phyloP scores from a whole-genome alignment of 2,888 invertebrate genomes.

The Thelaira solivaga region DNA sequence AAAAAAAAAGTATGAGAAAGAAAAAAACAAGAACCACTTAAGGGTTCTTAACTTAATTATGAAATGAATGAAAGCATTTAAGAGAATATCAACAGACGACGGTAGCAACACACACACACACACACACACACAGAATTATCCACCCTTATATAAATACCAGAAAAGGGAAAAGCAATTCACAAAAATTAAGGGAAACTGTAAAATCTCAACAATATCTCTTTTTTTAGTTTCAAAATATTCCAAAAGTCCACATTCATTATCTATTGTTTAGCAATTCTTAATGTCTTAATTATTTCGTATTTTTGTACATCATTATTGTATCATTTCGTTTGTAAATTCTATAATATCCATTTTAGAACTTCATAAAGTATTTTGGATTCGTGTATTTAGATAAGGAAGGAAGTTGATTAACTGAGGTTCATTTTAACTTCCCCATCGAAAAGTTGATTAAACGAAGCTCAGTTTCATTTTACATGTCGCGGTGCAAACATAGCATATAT shows the following conservation, averaged over 20 bases:
- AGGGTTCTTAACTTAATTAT: constrained; percentile 67
- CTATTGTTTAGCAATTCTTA: constrained; percentile 6
- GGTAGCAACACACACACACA: neutral
- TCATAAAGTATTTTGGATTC: too few relatives aligned
- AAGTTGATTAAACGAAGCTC: too few relatives aligned
- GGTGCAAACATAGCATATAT: too few relatives aligned
- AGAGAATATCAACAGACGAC: constrained; percentile 49
- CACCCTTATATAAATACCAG: too few relatives aligned
- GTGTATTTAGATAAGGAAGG: too few relatives aligned
- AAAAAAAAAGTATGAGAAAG: constrained; percentile 52
- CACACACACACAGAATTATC: neutral
- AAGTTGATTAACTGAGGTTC: too few relatives aligned
- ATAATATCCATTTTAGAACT: too few relatives aligned
- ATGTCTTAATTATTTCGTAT: constrained; percentile 13
- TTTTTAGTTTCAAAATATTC: constrained; percentile 21
- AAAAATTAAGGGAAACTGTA: neutral
- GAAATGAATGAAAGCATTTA: constrained; percentile 59
- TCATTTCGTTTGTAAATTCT: too few relatives aligned
- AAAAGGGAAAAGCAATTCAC: neutral
- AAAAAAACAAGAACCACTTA: constrained; percentile 54
- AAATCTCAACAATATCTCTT: neutral
- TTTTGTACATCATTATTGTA: neutral
- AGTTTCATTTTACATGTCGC: too few relatives aligned
- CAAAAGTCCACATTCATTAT: neutral
- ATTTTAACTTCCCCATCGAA: too few relatives aligned